Percentiles rank a stretch among this genome's conserved stretches.
Conservation (phyloP, 2,113 vertebrate genomes). For the Actenoides hombroni region DNA sequence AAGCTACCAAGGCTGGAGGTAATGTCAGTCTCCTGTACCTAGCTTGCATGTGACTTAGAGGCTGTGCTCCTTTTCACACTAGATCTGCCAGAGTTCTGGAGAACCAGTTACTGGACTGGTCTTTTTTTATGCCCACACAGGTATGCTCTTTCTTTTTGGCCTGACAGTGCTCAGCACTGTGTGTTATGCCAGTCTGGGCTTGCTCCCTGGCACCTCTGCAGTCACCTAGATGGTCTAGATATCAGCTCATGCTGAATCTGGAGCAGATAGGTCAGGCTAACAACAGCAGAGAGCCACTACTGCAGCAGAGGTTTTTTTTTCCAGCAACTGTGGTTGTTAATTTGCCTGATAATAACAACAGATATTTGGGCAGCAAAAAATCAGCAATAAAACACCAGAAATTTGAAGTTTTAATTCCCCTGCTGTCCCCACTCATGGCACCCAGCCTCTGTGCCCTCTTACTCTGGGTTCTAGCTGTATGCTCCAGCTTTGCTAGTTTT, state of each 20-base stretch:
- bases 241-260: neutral
- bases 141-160: neutral
- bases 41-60: neutral
- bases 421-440: neutral
- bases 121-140: neutral
- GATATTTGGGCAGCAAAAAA: neutral
- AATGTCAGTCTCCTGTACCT: neutral
- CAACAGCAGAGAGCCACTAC: neutral
- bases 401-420: neutral
- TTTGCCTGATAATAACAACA: neutral
- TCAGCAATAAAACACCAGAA: neutral
- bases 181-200: neutral
- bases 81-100: neutral
- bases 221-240: neutral
- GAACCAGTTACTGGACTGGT: neutral
- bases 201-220: neutral
- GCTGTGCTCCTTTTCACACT: neutral
- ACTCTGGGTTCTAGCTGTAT: neutral
- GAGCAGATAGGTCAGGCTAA: neutral
- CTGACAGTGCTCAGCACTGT: neutral
- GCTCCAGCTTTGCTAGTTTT: neutral
- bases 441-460: neutral
- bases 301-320: neutral
- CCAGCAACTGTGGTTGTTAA: neutral
- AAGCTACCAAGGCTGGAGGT: neutral